Base-by-base conservation (phyloP, 1,140 invertebrate genomes). In the Gryon sp. region DNA sequence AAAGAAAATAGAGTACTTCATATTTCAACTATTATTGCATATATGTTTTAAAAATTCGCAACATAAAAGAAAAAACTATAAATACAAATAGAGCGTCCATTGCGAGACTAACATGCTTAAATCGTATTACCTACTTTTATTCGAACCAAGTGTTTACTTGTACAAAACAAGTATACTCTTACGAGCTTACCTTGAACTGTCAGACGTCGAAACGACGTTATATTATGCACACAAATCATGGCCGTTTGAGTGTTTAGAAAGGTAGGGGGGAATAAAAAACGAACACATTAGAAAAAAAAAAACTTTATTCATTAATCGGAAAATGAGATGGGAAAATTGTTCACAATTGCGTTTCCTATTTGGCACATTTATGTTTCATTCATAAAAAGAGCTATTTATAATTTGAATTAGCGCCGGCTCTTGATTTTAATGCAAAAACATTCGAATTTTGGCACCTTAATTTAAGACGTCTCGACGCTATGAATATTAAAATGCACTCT, bases 121-220 rank as follows among this genome's bases (percentile, higher is more conserved):
- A 24, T 12, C 4, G 11, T 24, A 26, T 24, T 6, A 14, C 24
- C 43, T 40, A 69, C 20, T 16, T 46, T 9, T 34, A 53, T 69
- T 24, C 32, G 30, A 14, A 15, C 50, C 26, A 57, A 28, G 9
- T 50, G 34, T 41, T 70, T 32, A 45, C 45, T 53, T 34, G 24
- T 53, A 53, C 12, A 20, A 53, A 60, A 55, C 48, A 62, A 45
- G 55, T 62, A 55, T 55, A 24, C 46, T 55, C 46, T 36, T 32
- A 43, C 22, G 16, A 20, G 55, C 12, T 80, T 57, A 43, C 78
- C 74, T 80, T 80, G 75, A 80, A 80, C 69, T 78, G 74, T 72
- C 70, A 68, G 36, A 53, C 63, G 68, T 59, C 28, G 30, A 72
- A 72, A 72, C 18, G 41, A 63, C 68, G 68, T 72, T 63, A 55